These are phyloP conservation scores for Andinoacara biseriatus DNA, from an alignment of 2,113 vertebrate species.

Conservation along the genomic window DNA sequence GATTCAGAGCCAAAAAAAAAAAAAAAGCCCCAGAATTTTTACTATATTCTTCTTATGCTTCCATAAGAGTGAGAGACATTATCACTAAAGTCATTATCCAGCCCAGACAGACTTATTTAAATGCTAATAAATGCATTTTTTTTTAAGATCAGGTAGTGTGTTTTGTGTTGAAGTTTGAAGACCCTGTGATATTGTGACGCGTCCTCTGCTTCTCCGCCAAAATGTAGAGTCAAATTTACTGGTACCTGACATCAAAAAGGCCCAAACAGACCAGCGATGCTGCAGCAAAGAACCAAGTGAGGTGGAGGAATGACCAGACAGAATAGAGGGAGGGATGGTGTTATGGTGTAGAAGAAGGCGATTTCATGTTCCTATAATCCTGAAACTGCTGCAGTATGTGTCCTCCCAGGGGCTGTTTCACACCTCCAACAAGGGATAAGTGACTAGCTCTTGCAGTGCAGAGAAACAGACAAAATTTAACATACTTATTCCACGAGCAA, in stretches of 20 bases:
- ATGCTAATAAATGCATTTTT: not conserved
- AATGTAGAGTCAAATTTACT: not conserved
- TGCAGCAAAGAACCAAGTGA: not conserved
- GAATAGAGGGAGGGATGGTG: constrained; percentile 17
- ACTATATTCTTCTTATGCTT: no score
- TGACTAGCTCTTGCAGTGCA: constrained; percentile 32
- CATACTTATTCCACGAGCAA: constrained; percentile 60
- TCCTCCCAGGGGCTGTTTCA: constrained; percentile 59
- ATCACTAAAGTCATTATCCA: not conserved
- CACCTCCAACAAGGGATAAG: constrained; percentile 63
- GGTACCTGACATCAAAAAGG: constrained; percentile 11
- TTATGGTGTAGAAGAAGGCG: constrained; percentile 50
- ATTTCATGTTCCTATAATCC: constrained; percentile 70
- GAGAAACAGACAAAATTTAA: constrained; percentile 37
- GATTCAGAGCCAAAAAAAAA: no score
- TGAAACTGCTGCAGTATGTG: constrained; percentile 40
- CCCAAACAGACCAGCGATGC: not conserved
- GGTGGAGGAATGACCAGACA: constrained; percentile 20
- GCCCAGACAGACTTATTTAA: not conserved
- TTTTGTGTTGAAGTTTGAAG: not conserved
- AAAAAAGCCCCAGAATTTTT: no score
- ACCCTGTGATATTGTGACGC: not conserved
- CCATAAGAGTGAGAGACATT: not conserved
- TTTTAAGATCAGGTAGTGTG: not conserved
- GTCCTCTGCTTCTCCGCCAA: not conserved